These are phyloP conservation scores for Mus minutoides DNA, from an alignment of 2,797 vertebrate species.

Conservation along the genomic window DNA sequence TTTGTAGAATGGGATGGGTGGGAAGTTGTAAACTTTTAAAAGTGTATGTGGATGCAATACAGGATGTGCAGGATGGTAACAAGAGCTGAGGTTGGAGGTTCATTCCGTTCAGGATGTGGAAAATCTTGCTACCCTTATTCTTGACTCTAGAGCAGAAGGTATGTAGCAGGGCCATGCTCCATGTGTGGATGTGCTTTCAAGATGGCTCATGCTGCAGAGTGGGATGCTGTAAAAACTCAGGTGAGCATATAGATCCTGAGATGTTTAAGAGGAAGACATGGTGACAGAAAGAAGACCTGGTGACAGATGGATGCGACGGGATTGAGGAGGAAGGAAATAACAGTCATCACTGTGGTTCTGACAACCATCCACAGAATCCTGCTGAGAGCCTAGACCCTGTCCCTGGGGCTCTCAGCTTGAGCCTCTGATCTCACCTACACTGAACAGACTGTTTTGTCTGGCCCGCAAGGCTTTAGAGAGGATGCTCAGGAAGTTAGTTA, in stretches of 20 bases:
- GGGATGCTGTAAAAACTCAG: neutral
- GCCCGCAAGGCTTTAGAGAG: neutral
- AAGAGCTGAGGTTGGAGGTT: neutral
- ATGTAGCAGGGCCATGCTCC: neutral
- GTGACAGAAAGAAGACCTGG: neutral
- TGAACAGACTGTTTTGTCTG: slow-evolving; percentile 27
- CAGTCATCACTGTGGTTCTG: neutral
- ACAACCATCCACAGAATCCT: neutral
- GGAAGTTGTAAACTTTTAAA: neutral
- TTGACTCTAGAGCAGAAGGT: neutral
- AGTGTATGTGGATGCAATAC: neutral
- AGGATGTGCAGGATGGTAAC: neutral
- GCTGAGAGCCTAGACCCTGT: neutral
- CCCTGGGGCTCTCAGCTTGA: neutral
- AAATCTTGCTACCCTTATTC: neutral
- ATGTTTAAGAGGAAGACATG: neutral
- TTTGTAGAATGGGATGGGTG: neutral
- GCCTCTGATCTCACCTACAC: neutral
- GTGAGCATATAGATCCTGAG: neutral
- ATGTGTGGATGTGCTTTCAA: neutral
- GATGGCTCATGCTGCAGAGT: neutral
- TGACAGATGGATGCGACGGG: neutral
- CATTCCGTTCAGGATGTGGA: neutral
- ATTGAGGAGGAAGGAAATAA: neutral
- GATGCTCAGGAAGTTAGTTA: neutral